Base-by-base conservation (phyloP, 2,113 vertebrate species). In the Lanius collurio region DNA sequence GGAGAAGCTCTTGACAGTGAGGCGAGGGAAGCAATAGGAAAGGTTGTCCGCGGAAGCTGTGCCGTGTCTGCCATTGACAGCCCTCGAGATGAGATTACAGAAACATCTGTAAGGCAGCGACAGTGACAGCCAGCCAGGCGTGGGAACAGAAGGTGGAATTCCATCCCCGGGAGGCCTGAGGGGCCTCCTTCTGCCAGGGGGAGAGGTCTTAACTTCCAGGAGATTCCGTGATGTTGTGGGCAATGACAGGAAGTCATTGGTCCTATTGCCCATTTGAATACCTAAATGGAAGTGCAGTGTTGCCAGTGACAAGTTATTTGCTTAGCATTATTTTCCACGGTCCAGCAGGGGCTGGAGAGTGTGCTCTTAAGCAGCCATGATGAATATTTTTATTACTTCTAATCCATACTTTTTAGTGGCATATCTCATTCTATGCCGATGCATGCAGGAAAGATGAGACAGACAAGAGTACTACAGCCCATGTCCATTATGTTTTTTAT, bases 141-240 rank as follows among this genome's bases (percentile, higher is more conserved):
- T 83, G 63, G 85, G 75, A 95, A 95, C 79, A 93, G 95, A 95
- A 92, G 84, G 82, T 88, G 70, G 75, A 92, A 74, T 92, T 83
- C 90, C 50, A 65, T 80, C 73, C 90, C 85, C 3, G 0, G 37
- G 67, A 90, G 71, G 67, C 75, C 85, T 5, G 2, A 57, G 63
- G 78, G 67, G 62, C 37, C 22, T 92, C 55, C 46, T 92, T 24
- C 75, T 94, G 59, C 63, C 71, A 46, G 41, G 12, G 28, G 27
- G 15, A 85, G 69, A 46, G 0, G 0, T 85, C 75, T 85, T 28
- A 77, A 65, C 92, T 93, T 95, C 90, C 63, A 86, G 42, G 63
- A 88, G 70, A 69, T 92, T 90, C 67, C 17, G 9, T 53, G n/a
- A 62, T 83, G 26, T 15, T 65, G 30, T 1, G 2, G 63, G 46